phyloP scores from a whole-genome alignment of 2,797 vertebrate genomes.

The Lagodon rhomboides region DNA sequence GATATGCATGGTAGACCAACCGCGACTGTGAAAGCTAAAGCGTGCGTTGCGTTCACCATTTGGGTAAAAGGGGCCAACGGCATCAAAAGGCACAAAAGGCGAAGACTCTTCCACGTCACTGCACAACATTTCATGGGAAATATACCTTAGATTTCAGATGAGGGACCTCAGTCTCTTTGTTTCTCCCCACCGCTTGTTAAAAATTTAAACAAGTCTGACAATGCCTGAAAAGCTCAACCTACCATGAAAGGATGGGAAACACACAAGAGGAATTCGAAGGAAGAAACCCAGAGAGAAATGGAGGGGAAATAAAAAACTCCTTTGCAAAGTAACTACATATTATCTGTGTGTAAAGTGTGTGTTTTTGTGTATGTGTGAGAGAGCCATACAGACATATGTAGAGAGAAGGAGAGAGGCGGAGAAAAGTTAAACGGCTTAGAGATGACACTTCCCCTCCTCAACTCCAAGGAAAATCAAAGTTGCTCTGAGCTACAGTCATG shows the following conservation, averaged over 20 bases:
- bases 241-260: slow-evolving; percentile 78
- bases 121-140: slow-evolving; percentile 79
- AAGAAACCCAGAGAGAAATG: slow-evolving; percentile 55
- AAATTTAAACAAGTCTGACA: slow-evolving; percentile 84
- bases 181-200: slow-evolving; percentile 75
- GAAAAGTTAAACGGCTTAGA: slow-evolving; percentile 21
- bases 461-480: slow-evolving; percentile 41
- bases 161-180: slow-evolving; percentile 76
- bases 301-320: slow-evolving; percentile 24
- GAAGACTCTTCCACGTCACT: slow-evolving; percentile 74
- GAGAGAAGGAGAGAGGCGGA: background rate
- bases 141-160: slow-evolving; percentile 75
- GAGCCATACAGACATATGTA: background rate
- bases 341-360: slow-evolving; percentile 9
- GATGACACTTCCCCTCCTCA: slow-evolving; percentile 25
- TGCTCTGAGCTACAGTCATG: slow-evolving; percentile 6
- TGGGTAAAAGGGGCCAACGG: slow-evolving; percentile 65
- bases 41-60: slow-evolving; percentile 56
- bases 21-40: slow-evolving; percentile 42
- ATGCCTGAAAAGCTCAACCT: slow-evolving; percentile 81
- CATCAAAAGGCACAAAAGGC: slow-evolving; percentile 70
- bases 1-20: slow-evolving; percentile 66
- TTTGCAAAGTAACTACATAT: slow-evolving; percentile 47
- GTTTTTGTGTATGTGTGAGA: slow-evolving; percentile 13
- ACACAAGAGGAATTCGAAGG: slow-evolving; percentile 69